Conservation (phyloP, 92 coral and sea anemone species). For the Bergia puertoricense region DNA sequence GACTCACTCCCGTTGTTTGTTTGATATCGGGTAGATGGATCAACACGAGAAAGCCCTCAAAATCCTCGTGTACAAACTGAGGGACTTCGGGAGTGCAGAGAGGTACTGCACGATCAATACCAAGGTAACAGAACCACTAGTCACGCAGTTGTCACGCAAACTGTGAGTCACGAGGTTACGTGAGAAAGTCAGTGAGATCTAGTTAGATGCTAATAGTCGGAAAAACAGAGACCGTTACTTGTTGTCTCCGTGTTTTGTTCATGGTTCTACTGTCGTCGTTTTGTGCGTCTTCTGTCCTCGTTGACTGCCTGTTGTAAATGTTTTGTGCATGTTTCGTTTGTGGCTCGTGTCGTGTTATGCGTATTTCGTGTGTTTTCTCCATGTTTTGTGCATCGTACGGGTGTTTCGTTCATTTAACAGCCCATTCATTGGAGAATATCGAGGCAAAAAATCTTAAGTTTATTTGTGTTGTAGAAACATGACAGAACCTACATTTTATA, state of each 20-base stretch:
- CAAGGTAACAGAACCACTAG: constrained; percentile 54
- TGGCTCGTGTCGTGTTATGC: too few species aligned
- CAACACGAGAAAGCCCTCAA: constrained; percentile 92
- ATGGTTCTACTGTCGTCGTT: not conserved
- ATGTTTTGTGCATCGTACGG: too few species aligned
- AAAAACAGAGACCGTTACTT: not conserved
- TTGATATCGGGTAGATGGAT: constrained; percentile 67
- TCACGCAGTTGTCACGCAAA: not conserved
- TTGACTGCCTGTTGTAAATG: not conserved
- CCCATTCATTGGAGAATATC: not conserved
- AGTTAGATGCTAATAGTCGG: not conserved
- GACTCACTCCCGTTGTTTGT: not conserved
- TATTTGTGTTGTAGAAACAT: not conserved
- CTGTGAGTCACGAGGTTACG: not conserved
- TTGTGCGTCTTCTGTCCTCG: not conserved
- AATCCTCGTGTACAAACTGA: constrained; percentile 83
- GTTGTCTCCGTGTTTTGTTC: not conserved
- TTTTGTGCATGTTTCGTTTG: not conserved
- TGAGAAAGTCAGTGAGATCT: not conserved
- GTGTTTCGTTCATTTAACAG: not conserved
- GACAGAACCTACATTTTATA: too few species aligned
- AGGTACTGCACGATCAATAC: constrained; percentile 90
- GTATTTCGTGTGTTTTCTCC: too few species aligned
- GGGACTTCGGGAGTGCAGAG: constrained; percentile 85
- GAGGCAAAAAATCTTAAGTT: not conserved